These are phyloP conservation scores for Selene dorsalis DNA, from an alignment of 2,797 vertebrate genomes.

Conservation along the genomic window DNA sequence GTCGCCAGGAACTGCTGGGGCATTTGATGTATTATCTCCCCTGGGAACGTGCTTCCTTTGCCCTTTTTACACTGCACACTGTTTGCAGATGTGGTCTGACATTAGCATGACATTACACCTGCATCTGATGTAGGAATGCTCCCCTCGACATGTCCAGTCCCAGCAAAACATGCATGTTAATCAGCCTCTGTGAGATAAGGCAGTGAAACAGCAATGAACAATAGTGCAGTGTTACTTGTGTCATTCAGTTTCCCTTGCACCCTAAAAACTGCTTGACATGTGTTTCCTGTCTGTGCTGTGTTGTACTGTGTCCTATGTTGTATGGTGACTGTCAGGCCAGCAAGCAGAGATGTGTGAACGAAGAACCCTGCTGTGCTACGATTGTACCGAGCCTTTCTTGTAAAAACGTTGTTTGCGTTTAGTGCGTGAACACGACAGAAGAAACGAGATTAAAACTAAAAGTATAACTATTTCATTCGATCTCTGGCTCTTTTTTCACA, in stretches of 20 bases:
- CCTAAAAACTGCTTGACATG: slow-evolving; percentile 62
- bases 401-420: slow-evolving; percentile 25
- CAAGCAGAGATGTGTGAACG: slow-evolving; percentile 79
- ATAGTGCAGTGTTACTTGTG: slow-evolving; percentile 65
- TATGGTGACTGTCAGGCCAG: slow-evolving; percentile 62
- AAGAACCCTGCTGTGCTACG: slow-evolving; percentile 54
- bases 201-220: slow-evolving; percentile 86
- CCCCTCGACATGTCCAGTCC: slow-evolving; percentile 34
- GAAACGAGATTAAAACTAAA: slow-evolving; percentile 38
- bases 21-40: slow-evolving; percentile 60
- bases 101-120: slow-evolving; percentile 60
- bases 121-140: slow-evolving; percentile 62
- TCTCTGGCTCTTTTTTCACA: slow-evolving; percentile 77
- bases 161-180: slow-evolving; percentile 66
- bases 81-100: slow-evolving; percentile 59
- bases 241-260: slow-evolving; percentile 66
- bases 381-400: background rate
- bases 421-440: slow-evolving; percentile 4
- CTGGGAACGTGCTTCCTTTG: slow-evolving; percentile 44
- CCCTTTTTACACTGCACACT: slow-evolving; percentile 45
- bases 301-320: slow-evolving; percentile 55
- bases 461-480: slow-evolving; percentile 20
- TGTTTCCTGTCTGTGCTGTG: slow-evolving; percentile 64
- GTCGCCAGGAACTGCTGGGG: slow-evolving; percentile 56
- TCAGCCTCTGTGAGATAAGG: slow-evolving; percentile 78